Conservation (phyloP, 2,113 vertebrate species). For the Larimichthys crocea region DNA sequence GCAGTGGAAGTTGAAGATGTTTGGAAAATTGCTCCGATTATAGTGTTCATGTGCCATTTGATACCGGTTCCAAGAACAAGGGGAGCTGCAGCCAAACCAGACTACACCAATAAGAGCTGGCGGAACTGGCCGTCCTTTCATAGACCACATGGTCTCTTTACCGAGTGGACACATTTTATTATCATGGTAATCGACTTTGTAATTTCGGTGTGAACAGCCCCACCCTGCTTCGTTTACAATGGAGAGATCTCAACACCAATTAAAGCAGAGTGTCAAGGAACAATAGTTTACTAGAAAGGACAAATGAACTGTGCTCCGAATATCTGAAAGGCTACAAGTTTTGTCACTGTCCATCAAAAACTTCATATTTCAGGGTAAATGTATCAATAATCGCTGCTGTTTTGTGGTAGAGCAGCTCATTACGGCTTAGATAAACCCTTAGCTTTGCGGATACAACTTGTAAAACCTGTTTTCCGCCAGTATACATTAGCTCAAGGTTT, state of each 20-base stretch:
- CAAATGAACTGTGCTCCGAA: conserved; percentile 4
- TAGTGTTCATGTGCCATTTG: conserved; percentile 88
- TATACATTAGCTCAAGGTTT: conserved; percentile 44
- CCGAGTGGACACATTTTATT: conserved; percentile 88
- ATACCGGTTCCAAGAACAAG: conserved; percentile 90
- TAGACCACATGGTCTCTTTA: conserved; percentile 90
- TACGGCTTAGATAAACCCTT: background rate
- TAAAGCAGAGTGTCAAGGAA: conserved; percentile 52
- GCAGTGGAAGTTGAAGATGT: conserved; percentile 86
- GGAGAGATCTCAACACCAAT: conserved; percentile 52
- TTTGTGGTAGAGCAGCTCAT: conserved; percentile 4
- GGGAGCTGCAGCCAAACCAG: conserved; percentile 89
- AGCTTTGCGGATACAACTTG: background rate
- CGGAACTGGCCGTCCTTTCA: conserved; percentile 91
- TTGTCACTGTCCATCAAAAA: background rate
- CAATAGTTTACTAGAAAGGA: conserved; percentile 36
- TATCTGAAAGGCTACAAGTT: conserved; percentile 3
- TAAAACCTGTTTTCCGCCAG: conserved; percentile 11
- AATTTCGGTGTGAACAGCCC: conserved; percentile 79
- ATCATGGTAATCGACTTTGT: conserved; percentile 90
- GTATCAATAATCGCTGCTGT: background rate
- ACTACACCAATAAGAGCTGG: conserved; percentile 89
- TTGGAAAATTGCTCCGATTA: conserved; percentile 88
- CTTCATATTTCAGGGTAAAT: background rate
- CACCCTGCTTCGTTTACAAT: conserved; percentile 65